A percentile compares a stretch with the other conserved stretches of the same genome.
These are phyloP conservation scores for Hormaphis cornu DNA, from an alignment of 1,140 invertebrate genomes.

Conservation along the genomic window DNA sequence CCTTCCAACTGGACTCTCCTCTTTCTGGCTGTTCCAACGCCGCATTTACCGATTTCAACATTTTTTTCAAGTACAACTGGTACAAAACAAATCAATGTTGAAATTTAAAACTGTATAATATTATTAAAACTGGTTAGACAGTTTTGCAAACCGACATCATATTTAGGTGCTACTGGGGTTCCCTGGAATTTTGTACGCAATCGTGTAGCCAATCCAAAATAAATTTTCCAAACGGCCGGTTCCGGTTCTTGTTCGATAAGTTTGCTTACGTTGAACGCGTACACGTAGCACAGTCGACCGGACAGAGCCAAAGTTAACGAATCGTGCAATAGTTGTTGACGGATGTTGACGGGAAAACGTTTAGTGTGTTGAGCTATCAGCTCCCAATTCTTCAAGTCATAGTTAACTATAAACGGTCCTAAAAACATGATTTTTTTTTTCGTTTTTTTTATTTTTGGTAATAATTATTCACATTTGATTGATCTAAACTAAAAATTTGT, in stretches of 20 bases:
- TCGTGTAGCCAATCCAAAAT: constrained; percentile 50
- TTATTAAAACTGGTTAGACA: too few relatives aligned
- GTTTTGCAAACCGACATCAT: constrained; percentile 38
- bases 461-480: too few relatives aligned
- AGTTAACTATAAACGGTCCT: constrained; percentile 74
- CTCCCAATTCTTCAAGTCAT: constrained; percentile 68
- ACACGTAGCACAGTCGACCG: constrained; percentile 48
- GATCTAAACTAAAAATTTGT: too few relatives aligned
- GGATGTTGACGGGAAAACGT: constrained; percentile 56
- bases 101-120: too few relatives aligned
- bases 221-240: constrained; percentile 55
- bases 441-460: too few relatives aligned
- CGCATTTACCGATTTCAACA: constrained; percentile 36
- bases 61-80: constrained; percentile 48
- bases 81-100: neutral
- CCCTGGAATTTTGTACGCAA: constrained; percentile 60
- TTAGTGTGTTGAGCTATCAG: constrained; percentile 50
- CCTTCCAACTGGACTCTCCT: constrained; percentile 36
- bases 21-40: constrained; percentile 37
- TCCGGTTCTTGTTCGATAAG: constrained; percentile 60
- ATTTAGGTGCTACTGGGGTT: constrained; percentile 35
- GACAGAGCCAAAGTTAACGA: constrained; percentile 68
- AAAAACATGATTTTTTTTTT: constrained; percentile 11
- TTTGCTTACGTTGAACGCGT: constrained; percentile 63
- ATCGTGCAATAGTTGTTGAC: constrained; percentile 66